Percentiles rank a stretch among this genome's conserved stretches.
Evolutionary conservation across 2,888 invertebrate genomes (phyloP).

Genomic region (Pteria penguin): DNA sequence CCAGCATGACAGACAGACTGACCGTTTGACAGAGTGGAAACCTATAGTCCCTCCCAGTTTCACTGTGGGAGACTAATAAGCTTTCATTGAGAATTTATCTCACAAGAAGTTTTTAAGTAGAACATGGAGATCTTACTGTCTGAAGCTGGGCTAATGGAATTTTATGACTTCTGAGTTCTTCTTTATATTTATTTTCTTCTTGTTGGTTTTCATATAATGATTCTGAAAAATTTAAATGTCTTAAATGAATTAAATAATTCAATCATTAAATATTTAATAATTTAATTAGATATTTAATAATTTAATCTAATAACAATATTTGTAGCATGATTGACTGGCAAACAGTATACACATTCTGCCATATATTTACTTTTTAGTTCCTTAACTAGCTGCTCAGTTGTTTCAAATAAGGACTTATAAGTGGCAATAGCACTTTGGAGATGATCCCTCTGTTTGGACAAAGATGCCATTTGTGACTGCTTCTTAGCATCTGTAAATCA

Average conservation of each 20-base stretch:
- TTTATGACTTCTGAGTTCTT: conserved; percentile 69
- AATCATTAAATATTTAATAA: no score
- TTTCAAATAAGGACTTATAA: conserved; percentile 78
- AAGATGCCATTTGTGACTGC: conserved; percentile 77
- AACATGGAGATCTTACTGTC: conserved; percentile 60
- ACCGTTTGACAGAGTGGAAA: no score
- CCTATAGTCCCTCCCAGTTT: no score
- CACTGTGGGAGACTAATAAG: no score
- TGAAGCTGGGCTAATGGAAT: conserved; percentile 61
- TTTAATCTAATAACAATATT: no score
- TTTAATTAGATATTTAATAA: no score
- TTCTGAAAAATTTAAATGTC: conserved; percentile 61
- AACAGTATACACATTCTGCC: no score
- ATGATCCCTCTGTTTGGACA: conserved; percentile 77
- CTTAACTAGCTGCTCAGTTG: conserved; percentile 75
- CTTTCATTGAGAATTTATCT: no score
- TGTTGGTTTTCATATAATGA: conserved; percentile 72
- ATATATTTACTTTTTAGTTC: conserved; percentile 79
- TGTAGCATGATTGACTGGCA: no score
- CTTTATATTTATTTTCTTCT: conserved; percentile 70
- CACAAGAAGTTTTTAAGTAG: no score
- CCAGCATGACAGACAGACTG: no score
- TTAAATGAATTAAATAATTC: no score
- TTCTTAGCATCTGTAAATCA: conserved; percentile 79
- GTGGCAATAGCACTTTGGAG: conserved; percentile 72